These are phyloP conservation scores for Oostethus manadensis DNA, from an alignment of 2,113 vertebrate species.

Conservation along the genomic window DNA sequence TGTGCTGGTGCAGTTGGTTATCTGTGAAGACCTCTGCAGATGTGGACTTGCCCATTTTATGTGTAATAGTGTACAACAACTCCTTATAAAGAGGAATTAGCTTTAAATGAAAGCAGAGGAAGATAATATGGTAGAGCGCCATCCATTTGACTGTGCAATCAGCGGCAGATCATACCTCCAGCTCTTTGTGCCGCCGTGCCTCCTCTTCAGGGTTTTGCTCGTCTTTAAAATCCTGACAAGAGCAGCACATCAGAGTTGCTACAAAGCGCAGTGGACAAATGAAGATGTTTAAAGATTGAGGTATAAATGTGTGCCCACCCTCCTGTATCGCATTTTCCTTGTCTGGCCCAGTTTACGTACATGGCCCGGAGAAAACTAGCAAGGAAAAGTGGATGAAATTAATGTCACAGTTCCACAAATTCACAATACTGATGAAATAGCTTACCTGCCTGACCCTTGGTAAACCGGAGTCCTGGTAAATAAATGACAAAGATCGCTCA, in stretches of 20 bases:
- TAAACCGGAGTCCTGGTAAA: constrained; percentile 38
- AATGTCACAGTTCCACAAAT: neutral
- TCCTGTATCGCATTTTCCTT: constrained; percentile 54
- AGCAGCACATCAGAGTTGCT: neutral
- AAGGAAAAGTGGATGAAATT: neutral
- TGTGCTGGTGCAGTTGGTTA: constrained; percentile 76
- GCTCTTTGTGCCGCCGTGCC: constrained; percentile 63
- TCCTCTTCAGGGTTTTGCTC: constrained; percentile 71
- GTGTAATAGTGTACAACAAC: constrained; percentile 84
- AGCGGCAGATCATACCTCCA: constrained; percentile 54
- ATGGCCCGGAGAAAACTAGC: constrained; percentile 54
- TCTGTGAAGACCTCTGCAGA: constrained; percentile 57
- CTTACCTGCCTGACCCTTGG: constrained; percentile 46
- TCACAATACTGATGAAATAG: neutral
- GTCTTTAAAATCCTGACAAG: constrained; percentile 58
- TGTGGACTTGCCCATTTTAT: constrained; percentile 80
- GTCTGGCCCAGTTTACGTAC: constrained; percentile 65
- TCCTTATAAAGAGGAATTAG: constrained; percentile 86
- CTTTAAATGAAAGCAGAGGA: constrained; percentile 53
- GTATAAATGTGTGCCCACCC: constrained; percentile 41
- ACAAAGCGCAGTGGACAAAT: neutral
- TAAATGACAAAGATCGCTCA: neutral
- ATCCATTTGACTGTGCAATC: neutral
- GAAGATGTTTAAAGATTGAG: neutral
- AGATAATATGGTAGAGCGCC: neutral